phyloP scores from a whole-genome alignment of 2,888 invertebrate species.

The Archips crataeganus region DNA sequence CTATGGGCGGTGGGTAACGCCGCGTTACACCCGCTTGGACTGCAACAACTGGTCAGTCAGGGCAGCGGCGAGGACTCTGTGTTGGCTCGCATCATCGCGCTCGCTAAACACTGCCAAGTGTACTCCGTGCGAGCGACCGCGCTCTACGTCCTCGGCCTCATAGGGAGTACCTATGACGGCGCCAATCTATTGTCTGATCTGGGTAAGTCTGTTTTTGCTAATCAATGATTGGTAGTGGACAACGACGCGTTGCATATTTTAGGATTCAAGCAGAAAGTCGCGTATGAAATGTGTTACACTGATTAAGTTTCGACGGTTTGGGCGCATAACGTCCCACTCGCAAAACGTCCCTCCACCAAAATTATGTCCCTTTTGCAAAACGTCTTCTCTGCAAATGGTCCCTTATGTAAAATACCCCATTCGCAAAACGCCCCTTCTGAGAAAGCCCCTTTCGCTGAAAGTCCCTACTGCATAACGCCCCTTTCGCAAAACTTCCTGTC shows the following conservation, averaged over 20 bases:
- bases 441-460: no score
- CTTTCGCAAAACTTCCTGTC: no score
- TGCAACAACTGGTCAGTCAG: slow-evolving; percentile 89
- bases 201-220: slow-evolving; percentile 72
- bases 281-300: no score
- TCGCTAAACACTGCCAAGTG: slow-evolving; percentile 93
- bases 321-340: no score
- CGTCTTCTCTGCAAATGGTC: no score
- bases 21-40: slow-evolving; percentile 91
- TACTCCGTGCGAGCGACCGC: slow-evolving; percentile 96
- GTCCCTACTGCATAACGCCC: no score
- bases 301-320: no score
- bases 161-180: slow-evolving; percentile 93
- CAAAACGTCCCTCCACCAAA: no score
- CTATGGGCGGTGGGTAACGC: slow-evolving; percentile 96
- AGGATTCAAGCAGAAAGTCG: background rate
- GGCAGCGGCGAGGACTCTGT: slow-evolving; percentile 75
- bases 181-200: slow-evolving; percentile 91
- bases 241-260: background rate
- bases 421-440: no score
- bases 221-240: no score
- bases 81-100: slow-evolving; percentile 81
- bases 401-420: no score
- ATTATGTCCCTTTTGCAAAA: no score
- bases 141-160: slow-evolving; percentile 94